A percentile compares a stretch with the other conserved stretches of the same genome.
phyloP scores from a whole-genome alignment of 2,888 invertebrate genomes.

The Rapana venosa region DNA sequence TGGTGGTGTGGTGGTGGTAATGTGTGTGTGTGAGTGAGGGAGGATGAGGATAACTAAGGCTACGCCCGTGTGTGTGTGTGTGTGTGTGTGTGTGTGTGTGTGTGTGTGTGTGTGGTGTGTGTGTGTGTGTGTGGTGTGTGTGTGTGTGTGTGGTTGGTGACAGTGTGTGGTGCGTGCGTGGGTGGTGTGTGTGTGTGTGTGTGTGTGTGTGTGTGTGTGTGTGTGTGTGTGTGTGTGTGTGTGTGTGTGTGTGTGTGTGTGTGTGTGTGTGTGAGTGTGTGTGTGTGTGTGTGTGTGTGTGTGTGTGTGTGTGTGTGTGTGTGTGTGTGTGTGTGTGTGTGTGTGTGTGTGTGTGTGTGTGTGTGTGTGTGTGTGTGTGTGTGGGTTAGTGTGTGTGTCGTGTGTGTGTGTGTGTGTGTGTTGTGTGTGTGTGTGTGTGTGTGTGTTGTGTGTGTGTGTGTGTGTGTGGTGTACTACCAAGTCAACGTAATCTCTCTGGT shows the following conservation, averaged over 20 bases:
- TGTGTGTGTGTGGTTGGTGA: background rate
- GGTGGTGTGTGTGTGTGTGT: background rate
- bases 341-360: background rate
- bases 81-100: background rate
- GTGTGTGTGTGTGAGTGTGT: slow-evolving; percentile 12
- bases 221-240: slow-evolving; percentile 14
- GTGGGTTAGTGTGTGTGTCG: background rate
- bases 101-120: background rate
- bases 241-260: slow-evolving; percentile 13
- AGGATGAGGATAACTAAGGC: no score
- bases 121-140: background rate
- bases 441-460: slow-evolving; percentile 18
- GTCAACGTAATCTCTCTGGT: no score
- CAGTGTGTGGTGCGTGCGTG: background rate
- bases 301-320: background rate
- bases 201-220: background rate
- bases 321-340: slow-evolving; percentile 3
- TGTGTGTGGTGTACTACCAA: background rate
- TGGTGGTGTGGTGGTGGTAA: no score
- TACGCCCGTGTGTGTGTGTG: background rate
- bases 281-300: background rate
- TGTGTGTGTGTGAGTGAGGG: no score
- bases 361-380: slow-evolving; percentile 18
- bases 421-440: slow-evolving; percentile 15
- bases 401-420: slow-evolving; percentile 8